Conservation (phyloP, 2,113 vertebrate genomes). For the Piaya cayana region DNA sequence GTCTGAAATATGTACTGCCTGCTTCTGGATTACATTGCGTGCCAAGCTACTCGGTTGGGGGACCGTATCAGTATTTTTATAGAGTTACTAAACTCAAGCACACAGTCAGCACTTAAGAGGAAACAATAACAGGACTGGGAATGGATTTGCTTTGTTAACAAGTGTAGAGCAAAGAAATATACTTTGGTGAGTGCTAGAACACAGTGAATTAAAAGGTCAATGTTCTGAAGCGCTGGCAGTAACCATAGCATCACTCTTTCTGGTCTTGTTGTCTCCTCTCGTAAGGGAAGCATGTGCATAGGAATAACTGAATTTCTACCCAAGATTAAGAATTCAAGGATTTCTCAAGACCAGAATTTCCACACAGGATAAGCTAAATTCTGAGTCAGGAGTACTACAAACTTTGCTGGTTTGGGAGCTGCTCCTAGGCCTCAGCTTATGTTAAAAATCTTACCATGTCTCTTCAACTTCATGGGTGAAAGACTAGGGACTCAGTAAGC, state of each 20-base stretch:
- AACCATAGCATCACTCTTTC: rapidly evolving
- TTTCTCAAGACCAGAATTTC: background rate
- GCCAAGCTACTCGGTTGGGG: background rate
- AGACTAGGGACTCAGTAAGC: background rate
- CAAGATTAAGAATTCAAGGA: background rate
- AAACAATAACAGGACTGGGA: background rate
- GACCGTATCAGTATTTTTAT: background rate
- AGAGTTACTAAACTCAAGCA: background rate
- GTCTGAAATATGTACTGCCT: background rate
- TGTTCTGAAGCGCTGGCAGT: background rate
- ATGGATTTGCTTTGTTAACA: background rate
- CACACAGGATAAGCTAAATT: background rate
- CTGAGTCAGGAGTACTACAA: background rate
- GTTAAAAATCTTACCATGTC: background rate
- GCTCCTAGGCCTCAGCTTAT: background rate
- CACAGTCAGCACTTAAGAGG: background rate
- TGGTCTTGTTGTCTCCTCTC: background rate
- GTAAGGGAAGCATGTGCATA: background rate
- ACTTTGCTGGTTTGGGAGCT: background rate
- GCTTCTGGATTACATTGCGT: background rate
- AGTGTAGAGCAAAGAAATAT: background rate
- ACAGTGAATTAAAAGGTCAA: background rate
- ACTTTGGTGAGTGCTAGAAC: background rate
- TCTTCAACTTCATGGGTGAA: background rate
- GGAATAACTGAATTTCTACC: background rate